Percentiles rank a stretch among this genome's conserved stretches.
Evolutionary conservation across 2,797 vertebrate genomes (phyloP).

Genomic region (Botia almorhae): DNA sequence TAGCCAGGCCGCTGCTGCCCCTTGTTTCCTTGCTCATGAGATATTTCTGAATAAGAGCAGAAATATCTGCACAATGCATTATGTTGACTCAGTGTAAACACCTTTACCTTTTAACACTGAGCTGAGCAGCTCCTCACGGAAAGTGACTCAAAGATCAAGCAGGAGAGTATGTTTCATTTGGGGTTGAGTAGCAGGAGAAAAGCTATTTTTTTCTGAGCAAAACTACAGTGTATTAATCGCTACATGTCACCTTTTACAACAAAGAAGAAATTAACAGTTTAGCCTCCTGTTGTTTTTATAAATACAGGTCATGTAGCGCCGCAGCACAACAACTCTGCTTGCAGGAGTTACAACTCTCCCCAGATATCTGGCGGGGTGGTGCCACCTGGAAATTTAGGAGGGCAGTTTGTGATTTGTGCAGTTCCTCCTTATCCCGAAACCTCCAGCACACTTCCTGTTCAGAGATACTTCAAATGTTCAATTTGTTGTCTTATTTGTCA

Average conservation of each 20-base stretch:
- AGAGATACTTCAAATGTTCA: too few species aligned
- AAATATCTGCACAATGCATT: slow-evolving; percentile 70
- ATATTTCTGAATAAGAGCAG: slow-evolving; percentile 80
- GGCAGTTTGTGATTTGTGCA: slow-evolving; percentile 73
- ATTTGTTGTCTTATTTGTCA: too few species aligned
- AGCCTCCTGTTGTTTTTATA: slow-evolving; percentile 82
- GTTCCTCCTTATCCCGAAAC: slow-evolving; percentile 57
- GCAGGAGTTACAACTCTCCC: slow-evolving; percentile 76
- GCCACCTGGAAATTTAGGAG: slow-evolving; percentile 75
- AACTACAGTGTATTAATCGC: slow-evolving; percentile 70
- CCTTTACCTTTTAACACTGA: slow-evolving; percentile 65
- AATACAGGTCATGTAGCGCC: slow-evolving; percentile 74
- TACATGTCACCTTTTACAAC: slow-evolving; percentile 76
- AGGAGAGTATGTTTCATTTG: slow-evolving; percentile 76
- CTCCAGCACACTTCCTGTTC: slow-evolving; percentile 62
- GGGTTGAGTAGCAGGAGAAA: slow-evolving; percentile 46
- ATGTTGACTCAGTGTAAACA: too few species aligned
- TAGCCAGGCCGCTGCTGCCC: slow-evolving; percentile 42
- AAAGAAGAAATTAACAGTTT: slow-evolving; percentile 84
- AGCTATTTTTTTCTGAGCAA: not conserved
- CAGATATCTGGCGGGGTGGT: slow-evolving; percentile 72
- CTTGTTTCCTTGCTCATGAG: slow-evolving; percentile 67
- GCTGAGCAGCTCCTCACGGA: slow-evolving; percentile 66
- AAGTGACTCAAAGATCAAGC: slow-evolving; percentile 68
- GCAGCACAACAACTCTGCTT: slow-evolving; percentile 77